Conservation (phyloP, 1,140 invertebrate species). For the Heliconius eleuchia region DNA sequence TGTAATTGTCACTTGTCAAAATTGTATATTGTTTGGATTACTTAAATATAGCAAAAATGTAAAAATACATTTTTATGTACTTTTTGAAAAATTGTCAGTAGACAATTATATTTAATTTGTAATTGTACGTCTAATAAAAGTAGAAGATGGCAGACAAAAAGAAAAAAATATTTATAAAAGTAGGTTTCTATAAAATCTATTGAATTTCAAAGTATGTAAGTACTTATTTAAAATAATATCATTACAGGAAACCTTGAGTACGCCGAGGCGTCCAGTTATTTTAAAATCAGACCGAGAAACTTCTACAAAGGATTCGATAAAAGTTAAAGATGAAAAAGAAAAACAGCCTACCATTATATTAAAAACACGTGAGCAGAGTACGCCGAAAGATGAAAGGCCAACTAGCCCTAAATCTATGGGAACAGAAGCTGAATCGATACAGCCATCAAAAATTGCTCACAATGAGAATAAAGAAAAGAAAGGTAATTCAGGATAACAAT, state of each 20-base stretch:
- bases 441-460: slow-evolving; percentile 75
- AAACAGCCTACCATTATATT: slow-evolving; percentile 77
- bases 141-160: slow-evolving; percentile 68
- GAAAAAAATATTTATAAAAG: slow-evolving; percentile 58
- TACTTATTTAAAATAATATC: slow-evolving; percentile 13
- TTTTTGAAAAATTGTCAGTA: neutral
- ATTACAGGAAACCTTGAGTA: slow-evolving; percentile 58
- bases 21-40: neutral
- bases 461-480: slow-evolving; percentile 78
- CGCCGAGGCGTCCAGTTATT: slow-evolving; percentile 68
- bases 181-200: neutral
- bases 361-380: slow-evolving; percentile 75
- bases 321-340: slow-evolving; percentile 73
- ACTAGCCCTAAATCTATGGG: slow-evolving; percentile 66
- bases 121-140: neutral
- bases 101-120: neutral
- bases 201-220: neutral
- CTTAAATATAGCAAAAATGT: neutral
- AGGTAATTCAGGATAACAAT: slow-evolving; percentile 21
- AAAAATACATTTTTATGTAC: neutral
- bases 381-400: slow-evolving; percentile 74
- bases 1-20: neutral
- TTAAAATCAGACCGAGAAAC: slow-evolving; percentile 75
- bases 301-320: slow-evolving; percentile 52
- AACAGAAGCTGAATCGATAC: slow-evolving; percentile 56